Conservation (phyloP, 2,797 vertebrate species). For the Fistularia commersonii region DNA sequence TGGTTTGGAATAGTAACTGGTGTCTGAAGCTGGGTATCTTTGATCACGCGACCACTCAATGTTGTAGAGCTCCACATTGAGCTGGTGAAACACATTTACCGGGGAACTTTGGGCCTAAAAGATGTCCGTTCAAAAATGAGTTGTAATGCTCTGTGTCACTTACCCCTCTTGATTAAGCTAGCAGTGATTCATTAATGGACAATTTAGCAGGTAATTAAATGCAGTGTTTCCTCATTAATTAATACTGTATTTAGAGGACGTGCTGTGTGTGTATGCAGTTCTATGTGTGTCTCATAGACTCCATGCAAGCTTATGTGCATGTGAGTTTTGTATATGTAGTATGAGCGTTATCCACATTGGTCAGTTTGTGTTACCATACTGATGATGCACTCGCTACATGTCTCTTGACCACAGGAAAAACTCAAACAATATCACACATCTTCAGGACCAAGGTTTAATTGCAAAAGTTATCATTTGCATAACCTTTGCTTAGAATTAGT, state of each 20-base stretch:
- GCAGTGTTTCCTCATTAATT: constrained; percentile 71
- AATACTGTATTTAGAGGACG: constrained; percentile 66
- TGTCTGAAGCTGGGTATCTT: too few relatives aligned
- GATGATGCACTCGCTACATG: neutral
- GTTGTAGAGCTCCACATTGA: too few relatives aligned
- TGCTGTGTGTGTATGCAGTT: constrained; percentile 25
- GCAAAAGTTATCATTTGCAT: constrained; percentile 25
- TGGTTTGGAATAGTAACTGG: constrained; percentile 12
- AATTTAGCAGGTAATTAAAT: constrained; percentile 77
- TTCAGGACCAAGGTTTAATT: constrained; percentile 28
- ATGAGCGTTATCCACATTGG: neutral
- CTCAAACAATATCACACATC: constrained; percentile 29
- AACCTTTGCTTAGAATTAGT: constrained; percentile 57
- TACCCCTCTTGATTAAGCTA: constrained; percentile 71
- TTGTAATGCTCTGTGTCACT: constrained; percentile 66
- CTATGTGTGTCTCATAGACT: constrained; percentile 10
- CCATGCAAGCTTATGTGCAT: constrained; percentile 1
- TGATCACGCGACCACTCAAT: too few relatives aligned
- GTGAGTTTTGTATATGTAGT: neutral
- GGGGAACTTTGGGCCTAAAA: constrained; percentile 56
- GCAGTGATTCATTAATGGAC: constrained; percentile 71
- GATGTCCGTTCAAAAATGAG: constrained; percentile 70
- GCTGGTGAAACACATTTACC: too few relatives aligned
- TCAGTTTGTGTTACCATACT: constrained; percentile 10
- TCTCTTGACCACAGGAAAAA: constrained; percentile 13